Evolutionary conservation across 2,888 invertebrate genomes (phyloP).

Genomic region (Chymomyza fuscimana): DNA sequence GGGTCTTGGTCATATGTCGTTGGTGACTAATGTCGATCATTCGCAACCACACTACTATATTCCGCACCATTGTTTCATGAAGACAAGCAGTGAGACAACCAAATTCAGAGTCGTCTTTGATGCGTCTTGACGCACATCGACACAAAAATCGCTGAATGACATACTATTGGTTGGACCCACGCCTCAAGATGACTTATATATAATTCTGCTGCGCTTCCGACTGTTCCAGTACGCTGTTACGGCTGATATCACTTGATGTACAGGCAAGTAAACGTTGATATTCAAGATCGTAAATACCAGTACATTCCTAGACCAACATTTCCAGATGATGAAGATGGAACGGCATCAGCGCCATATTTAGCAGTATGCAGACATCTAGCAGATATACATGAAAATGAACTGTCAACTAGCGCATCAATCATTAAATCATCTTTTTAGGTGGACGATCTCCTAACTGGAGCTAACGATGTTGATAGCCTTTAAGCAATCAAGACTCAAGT

Average conservation of each 20-base stretch:
- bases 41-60: too few relatives aligned
- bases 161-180: conserved; percentile 24
- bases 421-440: background rate
- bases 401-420: background rate
- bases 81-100: too few relatives aligned
- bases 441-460: background rate
- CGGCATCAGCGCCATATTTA: too few relatives aligned
- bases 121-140: conserved; percentile 5
- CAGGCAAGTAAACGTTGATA: conserved; percentile 14
- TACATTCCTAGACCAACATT: background rate
- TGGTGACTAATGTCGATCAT: too few relatives aligned
- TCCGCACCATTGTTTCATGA: too few relatives aligned
- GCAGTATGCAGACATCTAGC: background rate
- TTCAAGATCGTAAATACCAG: conserved; percentile 8
- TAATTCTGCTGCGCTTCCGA: conserved; percentile 11
- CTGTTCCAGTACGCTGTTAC: conserved; percentile 8
- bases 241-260: conserved; percentile 21
- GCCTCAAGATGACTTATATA: conserved; percentile 11
- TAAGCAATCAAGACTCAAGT: background rate
- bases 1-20: conserved; percentile 79
- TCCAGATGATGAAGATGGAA: too few relatives aligned
- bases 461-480: background rate
- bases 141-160: conserved; percentile 17
- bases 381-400: background rate
- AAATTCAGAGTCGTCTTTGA: conserved; percentile 20